Conservation (phyloP, 1,140 invertebrate genomes). For the Microplitis mediator region DNA sequence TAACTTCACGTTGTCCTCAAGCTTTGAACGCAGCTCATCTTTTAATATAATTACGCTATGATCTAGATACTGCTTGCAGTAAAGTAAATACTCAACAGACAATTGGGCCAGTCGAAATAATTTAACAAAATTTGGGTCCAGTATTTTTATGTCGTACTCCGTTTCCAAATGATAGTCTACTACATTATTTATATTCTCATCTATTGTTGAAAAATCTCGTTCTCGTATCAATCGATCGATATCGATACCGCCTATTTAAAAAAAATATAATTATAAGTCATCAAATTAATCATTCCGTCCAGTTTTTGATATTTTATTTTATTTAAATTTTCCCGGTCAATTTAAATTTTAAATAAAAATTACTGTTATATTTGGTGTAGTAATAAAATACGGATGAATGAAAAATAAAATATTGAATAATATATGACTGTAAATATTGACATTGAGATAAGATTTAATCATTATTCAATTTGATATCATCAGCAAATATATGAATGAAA, state of each 20-base stretch:
- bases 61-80: slow-evolving; percentile 73
- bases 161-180: slow-evolving; percentile 68
- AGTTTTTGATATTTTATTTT: too few species aligned
- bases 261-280: not conserved
- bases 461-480: too few species aligned
- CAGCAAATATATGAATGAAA: too few species aligned
- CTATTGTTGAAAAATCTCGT: slow-evolving; percentile 68
- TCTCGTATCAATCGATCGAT: slow-evolving; percentile 69
- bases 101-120: slow-evolving; percentile 71
- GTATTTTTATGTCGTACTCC: slow-evolving; percentile 68
- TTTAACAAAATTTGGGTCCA: slow-evolving; percentile 73
- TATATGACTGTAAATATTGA: too few species aligned
- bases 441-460: too few species aligned
- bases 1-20: slow-evolving; percentile 60
- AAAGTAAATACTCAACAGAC: slow-evolving; percentile 73
- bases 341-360: too few species aligned
- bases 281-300: not conserved
- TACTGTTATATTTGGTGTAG: too few species aligned
- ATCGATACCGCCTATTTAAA: slow-evolving; percentile 66
- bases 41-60: slow-evolving; percentile 69
- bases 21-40: slow-evolving; percentile 65
- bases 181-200: slow-evolving; percentile 69
- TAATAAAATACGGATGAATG: too few species aligned
- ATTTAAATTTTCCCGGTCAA: too few species aligned
- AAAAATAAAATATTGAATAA: too few species aligned